Conservation (phyloP, 2,888 invertebrate species). For the Fabriciana adippe region DNA sequence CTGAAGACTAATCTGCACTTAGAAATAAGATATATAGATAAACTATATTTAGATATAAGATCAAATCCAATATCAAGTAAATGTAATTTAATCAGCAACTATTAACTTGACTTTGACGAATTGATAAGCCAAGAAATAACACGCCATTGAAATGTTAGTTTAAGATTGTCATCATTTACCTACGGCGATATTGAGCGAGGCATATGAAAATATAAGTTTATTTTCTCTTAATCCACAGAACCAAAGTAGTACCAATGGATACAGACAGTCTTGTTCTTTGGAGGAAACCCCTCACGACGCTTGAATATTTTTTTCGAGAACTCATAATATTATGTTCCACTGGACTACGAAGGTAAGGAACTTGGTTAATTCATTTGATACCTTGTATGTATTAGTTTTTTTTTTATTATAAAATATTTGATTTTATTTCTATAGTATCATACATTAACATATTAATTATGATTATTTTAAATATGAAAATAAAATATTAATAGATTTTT, state of each 20-base stretch:
- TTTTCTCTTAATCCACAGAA: slow-evolving; percentile 48
- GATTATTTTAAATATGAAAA: slow-evolving; percentile 17
- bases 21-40: no score
- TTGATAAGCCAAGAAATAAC: no score
- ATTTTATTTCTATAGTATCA: background rate
- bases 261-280: slow-evolving; percentile 88
- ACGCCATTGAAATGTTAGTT: no score
- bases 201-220: background rate
- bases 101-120: no score
- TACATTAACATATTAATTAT: no score
- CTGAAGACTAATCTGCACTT: no score
- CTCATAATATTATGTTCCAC: slow-evolving; percentile 83
- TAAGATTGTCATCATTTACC: background rate
- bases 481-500: background rate
- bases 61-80: no score
- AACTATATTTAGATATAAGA: no score
- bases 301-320: slow-evolving; percentile 91
- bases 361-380: background rate
- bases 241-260: slow-evolving; percentile 74
- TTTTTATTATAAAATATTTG: no score
- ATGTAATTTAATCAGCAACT: no score
- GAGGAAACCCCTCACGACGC: slow-evolving; percentile 89
- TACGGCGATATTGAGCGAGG: background rate
- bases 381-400: background rate
- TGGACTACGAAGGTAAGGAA: slow-evolving; percentile 66